phyloP scores from a whole-genome alignment of 2,888 invertebrate species.

The Hirtodrosophila cameraria region DNA sequence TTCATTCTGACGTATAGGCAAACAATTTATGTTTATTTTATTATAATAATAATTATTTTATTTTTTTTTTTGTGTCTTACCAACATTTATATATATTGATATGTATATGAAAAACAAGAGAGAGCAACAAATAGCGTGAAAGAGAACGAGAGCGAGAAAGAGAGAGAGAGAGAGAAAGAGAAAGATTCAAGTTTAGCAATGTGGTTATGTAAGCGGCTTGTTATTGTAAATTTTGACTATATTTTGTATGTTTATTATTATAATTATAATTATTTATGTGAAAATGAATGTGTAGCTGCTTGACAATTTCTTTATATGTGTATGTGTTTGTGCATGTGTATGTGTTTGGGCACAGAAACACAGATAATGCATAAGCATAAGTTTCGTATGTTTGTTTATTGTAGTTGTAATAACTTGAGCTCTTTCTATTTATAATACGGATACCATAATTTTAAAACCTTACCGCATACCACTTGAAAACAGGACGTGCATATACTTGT shows the following conservation, averaged over 20 bases:
- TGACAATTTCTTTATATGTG: constrained; percentile 12
- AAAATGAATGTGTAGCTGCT: constrained; percentile 26
- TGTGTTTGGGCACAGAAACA: constrained; percentile 4
- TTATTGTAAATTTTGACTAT: constrained; percentile 50
- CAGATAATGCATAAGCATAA: not conserved
- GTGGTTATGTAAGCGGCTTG: constrained; percentile 35
- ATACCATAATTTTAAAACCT: constrained; percentile 11
- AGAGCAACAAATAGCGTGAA: not conserved
- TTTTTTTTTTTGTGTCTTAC: constrained; percentile 19
- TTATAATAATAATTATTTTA: constrained; percentile 15
- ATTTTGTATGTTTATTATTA: constrained; percentile 39
- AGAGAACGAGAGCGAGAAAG: not conserved
- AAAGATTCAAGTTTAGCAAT: constrained; percentile 28
- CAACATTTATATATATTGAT: constrained; percentile 19
- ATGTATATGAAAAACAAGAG: constrained; percentile 23
- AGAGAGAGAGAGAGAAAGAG: constrained; percentile 10
- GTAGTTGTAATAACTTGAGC: constrained; percentile 2
- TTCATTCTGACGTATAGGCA: constrained; percentile 27
- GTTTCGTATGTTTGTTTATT: constrained; percentile 20
- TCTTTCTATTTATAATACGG: constrained; percentile 7
- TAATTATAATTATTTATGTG: constrained; percentile 45
- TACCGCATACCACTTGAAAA: not conserved
- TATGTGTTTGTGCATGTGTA: constrained; percentile 5
- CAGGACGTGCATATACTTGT: constrained; percentile 3
- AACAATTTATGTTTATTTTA: constrained; percentile 30